Evolutionary conservation across 2,888 invertebrate genomes (phyloP).

Genomic region (Globia sparganii): DNA sequence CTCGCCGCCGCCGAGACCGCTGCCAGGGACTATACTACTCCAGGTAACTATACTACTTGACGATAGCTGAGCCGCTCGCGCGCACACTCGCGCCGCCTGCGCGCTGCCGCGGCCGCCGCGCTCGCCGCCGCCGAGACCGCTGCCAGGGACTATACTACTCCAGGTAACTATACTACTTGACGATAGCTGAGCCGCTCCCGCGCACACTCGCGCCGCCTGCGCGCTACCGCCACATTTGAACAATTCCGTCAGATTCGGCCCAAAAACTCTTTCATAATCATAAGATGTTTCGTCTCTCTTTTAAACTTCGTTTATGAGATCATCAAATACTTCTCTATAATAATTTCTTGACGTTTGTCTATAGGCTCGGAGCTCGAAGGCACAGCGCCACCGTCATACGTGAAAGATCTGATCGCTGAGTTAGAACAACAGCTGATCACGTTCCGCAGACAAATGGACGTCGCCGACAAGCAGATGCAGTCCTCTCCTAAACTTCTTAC

Average conservation of each 20-base stretch:
- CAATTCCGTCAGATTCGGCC: not conserved
- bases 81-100: too few relatives aligned
- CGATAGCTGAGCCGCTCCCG: too few relatives aligned
- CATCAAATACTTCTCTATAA: not conserved
- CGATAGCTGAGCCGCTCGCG: too few relatives aligned
- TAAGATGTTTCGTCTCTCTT: not conserved
- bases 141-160: too few relatives aligned
- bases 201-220: too few relatives aligned
- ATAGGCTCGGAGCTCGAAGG: constrained; percentile 84
- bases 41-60: too few relatives aligned
- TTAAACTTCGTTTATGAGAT: not conserved
- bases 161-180: too few relatives aligned
- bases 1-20: too few relatives aligned
- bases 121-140: too few relatives aligned
- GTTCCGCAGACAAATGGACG: constrained; percentile 86
- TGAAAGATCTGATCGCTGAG: constrained; percentile 83
- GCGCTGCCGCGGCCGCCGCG: too few relatives aligned
- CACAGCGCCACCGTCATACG: constrained; percentile 81
- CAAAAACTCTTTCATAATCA: not conserved
- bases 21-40: too few relatives aligned
- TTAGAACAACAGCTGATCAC: constrained; percentile 84
- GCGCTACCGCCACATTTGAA: not conserved
- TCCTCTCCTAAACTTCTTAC: constrained; percentile 85
- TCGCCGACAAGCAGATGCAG: constrained; percentile 88
- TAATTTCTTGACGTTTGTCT: constrained; percentile 15